Conservation (phyloP, 1,140 invertebrate species). For the Leptestheria dahalacensis region DNA sequence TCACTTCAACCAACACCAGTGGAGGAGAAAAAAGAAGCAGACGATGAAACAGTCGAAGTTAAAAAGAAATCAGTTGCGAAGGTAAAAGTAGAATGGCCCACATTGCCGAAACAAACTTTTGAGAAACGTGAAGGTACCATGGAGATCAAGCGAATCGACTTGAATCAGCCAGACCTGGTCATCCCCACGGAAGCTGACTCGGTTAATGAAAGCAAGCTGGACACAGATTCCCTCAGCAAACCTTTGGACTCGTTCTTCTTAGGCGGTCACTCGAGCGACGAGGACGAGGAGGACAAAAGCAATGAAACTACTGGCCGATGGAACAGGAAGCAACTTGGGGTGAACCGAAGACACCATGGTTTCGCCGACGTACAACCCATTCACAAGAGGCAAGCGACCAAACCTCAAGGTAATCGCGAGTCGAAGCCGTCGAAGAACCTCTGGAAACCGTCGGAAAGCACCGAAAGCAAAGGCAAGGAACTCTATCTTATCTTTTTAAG, state of each 20-base stretch:
- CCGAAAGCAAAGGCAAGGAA: no score
- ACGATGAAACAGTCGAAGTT: neutral
- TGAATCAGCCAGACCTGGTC: neutral
- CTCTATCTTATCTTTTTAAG: no score
- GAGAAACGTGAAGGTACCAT: neutral
- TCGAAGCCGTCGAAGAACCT: no score
- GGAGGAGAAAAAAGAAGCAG: no score
- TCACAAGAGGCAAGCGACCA: neutral
- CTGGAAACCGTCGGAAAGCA: no score
- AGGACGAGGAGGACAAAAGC: neutral
- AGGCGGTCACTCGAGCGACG: neutral
- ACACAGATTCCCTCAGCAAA: neutral
- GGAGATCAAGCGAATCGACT: neutral
- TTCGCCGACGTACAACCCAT: neutral
- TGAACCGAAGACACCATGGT: neutral
- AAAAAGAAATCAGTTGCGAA: neutral
- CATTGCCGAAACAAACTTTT: neutral
- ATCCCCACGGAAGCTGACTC: neutral
- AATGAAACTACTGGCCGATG: neutral
- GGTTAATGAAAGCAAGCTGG: neutral
- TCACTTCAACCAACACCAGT: no score
- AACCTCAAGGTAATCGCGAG: no score
- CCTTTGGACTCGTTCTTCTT: neutral
- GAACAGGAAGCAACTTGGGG: neutral
- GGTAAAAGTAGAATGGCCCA: neutral